Evolutionary conservation across 2,797 vertebrate species (phyloP), one percentile per base, ranked within the genome.

Genomic region (Poeciliopsis gracilis): DNA sequence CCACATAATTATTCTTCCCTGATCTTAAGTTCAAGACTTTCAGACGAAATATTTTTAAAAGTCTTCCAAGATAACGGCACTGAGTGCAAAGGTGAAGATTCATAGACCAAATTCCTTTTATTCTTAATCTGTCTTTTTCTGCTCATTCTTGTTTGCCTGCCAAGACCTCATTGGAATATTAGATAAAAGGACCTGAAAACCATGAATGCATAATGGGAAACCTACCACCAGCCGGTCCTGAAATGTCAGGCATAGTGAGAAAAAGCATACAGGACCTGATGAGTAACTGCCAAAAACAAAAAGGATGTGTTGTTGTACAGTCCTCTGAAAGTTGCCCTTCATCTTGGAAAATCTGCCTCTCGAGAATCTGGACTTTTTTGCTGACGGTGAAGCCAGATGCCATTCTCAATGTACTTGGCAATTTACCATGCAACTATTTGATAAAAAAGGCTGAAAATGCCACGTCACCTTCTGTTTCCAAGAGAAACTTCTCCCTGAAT

Each of bases 401-500:
- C 51, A 61, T 78, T 46, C 33, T 70, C 72, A 61, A 63, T 70
- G 20, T 47, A 51, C 38, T 77, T 20, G 67, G 72, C 77, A 81
- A 82, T 91, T 83, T 88, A 78, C 84, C 78, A 81, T 55, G 45
- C 23, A 69, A 77, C 78, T 73, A 69, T 77, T 70, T 70, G 89
- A 11, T 28, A 78, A 67, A 77, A 79, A 70, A 23, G 71, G 41
- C 43, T 10, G 47, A 79, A 79, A 80, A 82, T 30, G 1, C 79
- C 25, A 46, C 9, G 67, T 72, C 78, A 63, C 38, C 61, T 84
- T 79, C 77, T 72, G 75, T 84, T 86, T 73, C 79, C 49, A 84
- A 78, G 59, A 71, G 74, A 82, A 86, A 84, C 75, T 25, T 87
- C 76, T 86, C 73, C 77, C 75, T 79, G 82, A 83, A 89, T 81